Evolutionary conservation across 2,797 vertebrate species (phyloP).

Genomic region (Gymnodraco acuticeps): DNA sequence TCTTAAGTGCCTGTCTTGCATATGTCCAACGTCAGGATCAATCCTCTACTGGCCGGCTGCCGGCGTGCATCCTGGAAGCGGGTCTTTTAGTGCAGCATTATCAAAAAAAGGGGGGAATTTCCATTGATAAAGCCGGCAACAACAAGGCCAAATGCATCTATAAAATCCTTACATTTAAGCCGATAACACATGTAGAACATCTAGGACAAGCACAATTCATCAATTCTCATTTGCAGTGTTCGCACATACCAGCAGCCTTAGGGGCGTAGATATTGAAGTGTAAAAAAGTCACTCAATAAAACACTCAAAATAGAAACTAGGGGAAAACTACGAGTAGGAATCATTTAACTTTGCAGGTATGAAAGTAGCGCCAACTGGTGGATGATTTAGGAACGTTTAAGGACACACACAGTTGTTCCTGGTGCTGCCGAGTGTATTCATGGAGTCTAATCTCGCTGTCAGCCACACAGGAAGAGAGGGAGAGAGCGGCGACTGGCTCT

Average conservation of each 20-base stretch:
- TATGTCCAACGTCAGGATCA: conserved; percentile 74
- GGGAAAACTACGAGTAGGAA: neutral
- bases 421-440: conserved; percentile 75
- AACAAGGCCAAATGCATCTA: neutral
- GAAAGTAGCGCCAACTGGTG: conserved; percentile 57
- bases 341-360: conserved; percentile 32
- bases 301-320: conserved; percentile 38
- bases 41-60: conserved; percentile 69
- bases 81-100: neutral
- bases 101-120: neutral
- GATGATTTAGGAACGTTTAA: conserved; percentile 51
- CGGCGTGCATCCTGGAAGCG: conserved; percentile 49
- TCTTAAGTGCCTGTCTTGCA: conserved; percentile 78
- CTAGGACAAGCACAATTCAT: conserved; percentile 42
- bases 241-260: conserved; percentile 45
- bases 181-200: conserved; percentile 54
- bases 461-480: conserved; percentile 69
- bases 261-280: conserved; percentile 45
- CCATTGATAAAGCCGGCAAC: neutral
- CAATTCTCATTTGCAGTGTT: conserved; percentile 66
- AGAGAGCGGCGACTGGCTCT: conserved; percentile 44
- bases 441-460: conserved; percentile 76
- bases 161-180: conserved; percentile 38
- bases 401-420: conserved; percentile 38
- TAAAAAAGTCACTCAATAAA: conserved; percentile 48